A percentile compares a stretch with the other conserved stretches of the same genome.
Evolutionary conservation across 2,113 vertebrate genomes (phyloP).

Genomic region (Phaethornis superciliosus): DNA sequence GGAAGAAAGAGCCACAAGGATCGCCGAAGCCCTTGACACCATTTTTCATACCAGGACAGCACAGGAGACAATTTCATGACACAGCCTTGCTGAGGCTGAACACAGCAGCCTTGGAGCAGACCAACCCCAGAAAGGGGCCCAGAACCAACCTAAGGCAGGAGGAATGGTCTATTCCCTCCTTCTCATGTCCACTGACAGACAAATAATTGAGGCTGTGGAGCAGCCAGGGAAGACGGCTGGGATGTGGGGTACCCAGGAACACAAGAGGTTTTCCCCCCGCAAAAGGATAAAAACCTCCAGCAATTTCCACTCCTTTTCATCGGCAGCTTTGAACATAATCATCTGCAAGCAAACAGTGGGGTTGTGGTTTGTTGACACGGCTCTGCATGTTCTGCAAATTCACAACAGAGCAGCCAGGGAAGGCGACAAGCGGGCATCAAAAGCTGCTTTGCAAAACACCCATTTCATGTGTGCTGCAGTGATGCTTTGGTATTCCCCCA

Average conservation of each 20-base stretch:
- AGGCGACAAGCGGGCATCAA: background rate
- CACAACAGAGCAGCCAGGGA: background rate
- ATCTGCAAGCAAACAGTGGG: background rate
- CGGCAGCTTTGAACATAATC: slow-evolving; percentile 11
- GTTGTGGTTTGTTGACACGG: background rate
- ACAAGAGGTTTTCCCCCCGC: rapidly evolving
- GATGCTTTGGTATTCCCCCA: background rate
- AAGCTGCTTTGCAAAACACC: slow-evolving; percentile 34
- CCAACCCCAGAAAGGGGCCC: background rate
- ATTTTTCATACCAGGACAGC: background rate
- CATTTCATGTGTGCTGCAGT: background rate
- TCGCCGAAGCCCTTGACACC: background rate
- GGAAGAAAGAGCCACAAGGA: background rate
- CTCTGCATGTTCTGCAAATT: background rate
- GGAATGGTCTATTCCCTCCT: background rate
- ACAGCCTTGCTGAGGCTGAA: background rate
- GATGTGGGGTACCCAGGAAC: background rate
- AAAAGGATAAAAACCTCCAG: background rate
- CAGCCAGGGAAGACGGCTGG: background rate
- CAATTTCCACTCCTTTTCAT: background rate
- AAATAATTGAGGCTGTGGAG: background rate
- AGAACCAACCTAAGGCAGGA: background rate
- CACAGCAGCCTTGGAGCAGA: background rate
- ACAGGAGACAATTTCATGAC: background rate
- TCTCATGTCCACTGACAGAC: rapidly evolving